A percentile compares a stretch with the other conserved stretches of the same genome.
Conservation (phyloP, 2,113 vertebrate species). For the Atlantisia rogersi region DNA sequence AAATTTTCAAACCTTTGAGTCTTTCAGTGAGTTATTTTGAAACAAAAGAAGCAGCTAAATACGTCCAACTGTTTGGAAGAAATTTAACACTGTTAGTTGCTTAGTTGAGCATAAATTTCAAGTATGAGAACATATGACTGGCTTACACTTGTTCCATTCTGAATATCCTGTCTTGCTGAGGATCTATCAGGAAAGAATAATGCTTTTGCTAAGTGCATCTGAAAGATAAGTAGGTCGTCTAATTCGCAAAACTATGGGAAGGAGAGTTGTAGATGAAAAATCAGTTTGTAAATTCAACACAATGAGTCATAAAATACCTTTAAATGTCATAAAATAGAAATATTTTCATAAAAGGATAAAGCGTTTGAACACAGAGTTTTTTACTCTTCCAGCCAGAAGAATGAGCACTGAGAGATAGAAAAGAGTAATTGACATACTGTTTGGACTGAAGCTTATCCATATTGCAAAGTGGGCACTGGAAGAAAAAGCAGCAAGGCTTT, state of each 20-base stretch:
- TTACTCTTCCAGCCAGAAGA: not conserved
- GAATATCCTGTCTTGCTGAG: not conserved
- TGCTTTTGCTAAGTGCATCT: not conserved
- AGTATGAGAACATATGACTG: not conserved
- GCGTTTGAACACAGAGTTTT: rapidly evolving
- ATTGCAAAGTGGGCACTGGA: not conserved
- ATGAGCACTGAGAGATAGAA: not conserved
- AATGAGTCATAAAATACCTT: slow-evolving; percentile 3
- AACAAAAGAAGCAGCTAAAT: slow-evolving; percentile 58
- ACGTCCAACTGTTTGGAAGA: slow-evolving; percentile 45
- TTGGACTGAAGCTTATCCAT: not conserved
- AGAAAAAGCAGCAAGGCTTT: not conserved
- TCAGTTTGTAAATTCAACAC: not conserved
- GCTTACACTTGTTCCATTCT: not conserved
- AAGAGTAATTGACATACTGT: not conserved
- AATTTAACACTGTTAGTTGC: slow-evolving; percentile 38
- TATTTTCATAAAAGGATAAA: not conserved
- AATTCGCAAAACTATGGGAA: not conserved
- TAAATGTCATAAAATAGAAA: not conserved
- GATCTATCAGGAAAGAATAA: not conserved
- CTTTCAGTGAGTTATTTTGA: slow-evolving; percentile 60
- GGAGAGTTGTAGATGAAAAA: not conserved
- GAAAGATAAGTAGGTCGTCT: not conserved
- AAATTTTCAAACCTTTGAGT: slow-evolving; percentile 55
- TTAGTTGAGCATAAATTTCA: slow-evolving; percentile 28